phyloP scores from a whole-genome alignment of 2,888 invertebrate genomes.

The Tubulanus polymorphus region DNA sequence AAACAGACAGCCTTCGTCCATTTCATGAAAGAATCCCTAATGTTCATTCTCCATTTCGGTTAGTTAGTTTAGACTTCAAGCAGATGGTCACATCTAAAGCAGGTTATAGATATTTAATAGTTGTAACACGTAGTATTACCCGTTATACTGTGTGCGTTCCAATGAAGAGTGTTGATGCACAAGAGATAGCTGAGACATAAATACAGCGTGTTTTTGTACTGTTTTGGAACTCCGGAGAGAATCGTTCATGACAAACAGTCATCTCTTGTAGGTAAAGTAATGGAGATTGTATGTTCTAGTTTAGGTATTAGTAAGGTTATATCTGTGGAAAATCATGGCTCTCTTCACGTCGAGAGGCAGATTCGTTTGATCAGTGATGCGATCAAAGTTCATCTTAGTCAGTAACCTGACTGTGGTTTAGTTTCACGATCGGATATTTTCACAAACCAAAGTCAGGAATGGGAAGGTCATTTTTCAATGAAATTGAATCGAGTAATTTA shows the following conservation, averaged over 20 bases:
- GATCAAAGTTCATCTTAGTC: not conserved
- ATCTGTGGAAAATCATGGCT: not conserved
- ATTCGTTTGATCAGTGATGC: not conserved
- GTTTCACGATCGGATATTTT: too few relatives aligned
- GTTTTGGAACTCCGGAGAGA: not conserved
- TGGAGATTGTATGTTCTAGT: not conserved
- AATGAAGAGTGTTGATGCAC: not conserved
- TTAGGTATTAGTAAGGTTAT: not conserved
- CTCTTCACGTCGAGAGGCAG: not conserved
- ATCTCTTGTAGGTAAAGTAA: not conserved
- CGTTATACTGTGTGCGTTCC: not conserved
- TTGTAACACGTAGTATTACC: not conserved
- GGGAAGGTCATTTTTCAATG: too few relatives aligned
- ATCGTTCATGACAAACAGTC: not conserved
- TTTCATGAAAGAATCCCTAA: constrained; percentile 1
- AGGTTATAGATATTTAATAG: not conserved
- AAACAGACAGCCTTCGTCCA: not conserved
- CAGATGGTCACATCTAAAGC: not conserved
- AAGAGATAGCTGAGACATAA: not conserved
- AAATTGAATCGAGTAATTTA: too few relatives aligned
- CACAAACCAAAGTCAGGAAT: too few relatives aligned
- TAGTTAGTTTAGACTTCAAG: constrained; percentile 2
- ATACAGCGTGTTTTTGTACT: not conserved
- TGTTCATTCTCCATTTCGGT: not conserved
- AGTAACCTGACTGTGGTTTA: too few relatives aligned